phyloP scores from a whole-genome alignment of 1,140 invertebrate species.

The Myzus persicae region DNA sequence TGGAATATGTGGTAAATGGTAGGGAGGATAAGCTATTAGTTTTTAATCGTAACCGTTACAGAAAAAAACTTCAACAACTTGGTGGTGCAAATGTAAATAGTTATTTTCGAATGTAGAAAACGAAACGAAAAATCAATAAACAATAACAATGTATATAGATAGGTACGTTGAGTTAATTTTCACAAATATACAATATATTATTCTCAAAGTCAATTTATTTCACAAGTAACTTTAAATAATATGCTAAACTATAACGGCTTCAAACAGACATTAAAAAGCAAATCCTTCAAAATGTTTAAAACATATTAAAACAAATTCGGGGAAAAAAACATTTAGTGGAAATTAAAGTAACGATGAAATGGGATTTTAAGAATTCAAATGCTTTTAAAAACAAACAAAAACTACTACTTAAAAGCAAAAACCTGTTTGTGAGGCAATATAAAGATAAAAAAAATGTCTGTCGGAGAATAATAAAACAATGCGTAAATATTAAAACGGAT shows the following conservation, averaged over 20 bases:
- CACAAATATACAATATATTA: background rate
- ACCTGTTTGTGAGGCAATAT: background rate
- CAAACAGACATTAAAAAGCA: background rate
- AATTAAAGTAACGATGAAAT: background rate
- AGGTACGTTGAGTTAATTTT: conserved; percentile 39
- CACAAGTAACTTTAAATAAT: background rate
- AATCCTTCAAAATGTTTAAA: conserved; percentile 34
- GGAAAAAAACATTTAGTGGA: background rate
- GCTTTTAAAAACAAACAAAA: conserved; percentile 12
- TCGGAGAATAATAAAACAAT: background rate
- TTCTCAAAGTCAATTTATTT: conserved; percentile 7
- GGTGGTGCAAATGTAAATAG: background rate
- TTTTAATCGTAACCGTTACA: background rate
- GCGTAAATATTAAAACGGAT: background rate
- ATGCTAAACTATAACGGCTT: background rate
- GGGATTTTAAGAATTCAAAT: background rate
- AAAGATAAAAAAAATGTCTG: background rate
- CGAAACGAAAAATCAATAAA: conserved; percentile 26
- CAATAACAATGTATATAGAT: background rate
- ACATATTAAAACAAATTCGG: background rate
- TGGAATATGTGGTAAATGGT: background rate
- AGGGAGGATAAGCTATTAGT: background rate
- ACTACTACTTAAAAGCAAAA: background rate
- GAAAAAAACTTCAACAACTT: background rate
- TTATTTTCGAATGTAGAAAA: background rate